Evolutionary conservation across 1,140 invertebrate genomes (phyloP).

Genomic region (Drosophila teissieri): DNA sequence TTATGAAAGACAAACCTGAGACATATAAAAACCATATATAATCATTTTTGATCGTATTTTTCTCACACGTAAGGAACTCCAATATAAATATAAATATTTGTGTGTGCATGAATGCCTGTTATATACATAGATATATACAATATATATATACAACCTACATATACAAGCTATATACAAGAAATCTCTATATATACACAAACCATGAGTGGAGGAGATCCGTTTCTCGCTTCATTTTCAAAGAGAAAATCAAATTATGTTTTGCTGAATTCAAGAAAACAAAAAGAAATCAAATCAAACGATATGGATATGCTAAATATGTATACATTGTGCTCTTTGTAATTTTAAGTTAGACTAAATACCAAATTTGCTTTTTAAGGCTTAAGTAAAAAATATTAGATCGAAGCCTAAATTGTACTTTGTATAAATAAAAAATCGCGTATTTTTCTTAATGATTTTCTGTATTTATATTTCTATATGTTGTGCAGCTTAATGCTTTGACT

Average conservation of each 20-base stretch:
- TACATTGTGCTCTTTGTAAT: slow-evolving; percentile 57
- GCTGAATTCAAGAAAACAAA: slow-evolving; percentile 28
- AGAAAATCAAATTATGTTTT: slow-evolving; percentile 50
- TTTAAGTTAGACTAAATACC: slow-evolving; percentile 55
- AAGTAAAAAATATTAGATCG: slow-evolving; percentile 25
- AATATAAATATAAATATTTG: slow-evolving; percentile 52
- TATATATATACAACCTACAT: slow-evolving; percentile 32
- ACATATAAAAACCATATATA: slow-evolving; percentile 50
- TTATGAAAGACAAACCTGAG: slow-evolving; percentile 64
- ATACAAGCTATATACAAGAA: slow-evolving; percentile 40
- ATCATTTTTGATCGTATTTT: slow-evolving; percentile 62
- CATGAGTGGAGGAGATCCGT: slow-evolving; percentile 51
- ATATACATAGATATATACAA: slow-evolving; percentile 64
- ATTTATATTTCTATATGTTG: slow-evolving; percentile 13
- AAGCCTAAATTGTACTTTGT: slow-evolving; percentile 12
- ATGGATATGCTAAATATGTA: slow-evolving; percentile 31
- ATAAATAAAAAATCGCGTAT: slow-evolving; percentile 21
- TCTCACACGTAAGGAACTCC: slow-evolving; percentile 62
- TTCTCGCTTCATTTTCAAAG: slow-evolving; percentile 43
- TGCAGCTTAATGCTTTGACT: neutral
- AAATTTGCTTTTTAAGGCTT: slow-evolving; percentile 59
- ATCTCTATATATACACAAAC: slow-evolving; percentile 45
- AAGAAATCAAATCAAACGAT: slow-evolving; percentile 23
- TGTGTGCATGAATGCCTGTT: slow-evolving; percentile 62
- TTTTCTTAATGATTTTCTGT: slow-evolving; percentile 13